Evolutionary conservation across 1,140 invertebrate genomes (phyloP).

Genomic region (Oreohelix idahoensis): DNA sequence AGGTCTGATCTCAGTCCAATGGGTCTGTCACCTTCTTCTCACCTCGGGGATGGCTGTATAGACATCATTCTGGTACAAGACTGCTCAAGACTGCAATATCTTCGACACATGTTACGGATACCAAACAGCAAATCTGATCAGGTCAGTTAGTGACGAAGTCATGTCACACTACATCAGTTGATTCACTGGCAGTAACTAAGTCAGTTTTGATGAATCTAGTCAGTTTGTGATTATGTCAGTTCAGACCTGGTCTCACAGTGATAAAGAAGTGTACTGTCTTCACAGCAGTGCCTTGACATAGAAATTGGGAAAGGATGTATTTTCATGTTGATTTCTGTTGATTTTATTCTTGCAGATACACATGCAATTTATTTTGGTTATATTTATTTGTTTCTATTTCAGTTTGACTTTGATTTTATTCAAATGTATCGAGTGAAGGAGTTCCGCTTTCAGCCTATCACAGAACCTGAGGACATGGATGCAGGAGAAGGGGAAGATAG

Average conservation of each 20-base stretch:
- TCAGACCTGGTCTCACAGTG: too few species aligned
- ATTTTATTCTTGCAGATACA: too few species aligned
- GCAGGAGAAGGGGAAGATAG: constrained; percentile 41
- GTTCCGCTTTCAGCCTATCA: constrained; percentile 80
- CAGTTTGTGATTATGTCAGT: too few species aligned
- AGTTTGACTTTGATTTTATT: constrained; percentile 85
- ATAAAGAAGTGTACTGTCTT: too few species aligned
- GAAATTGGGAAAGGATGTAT: too few species aligned
- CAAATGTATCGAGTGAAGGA: constrained; percentile 83
- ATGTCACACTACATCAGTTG: too few species aligned
- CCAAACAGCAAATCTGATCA: constrained; percentile 59
- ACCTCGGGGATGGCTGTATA: constrained; percentile 86
- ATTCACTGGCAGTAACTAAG: too few species aligned
- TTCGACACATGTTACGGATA: constrained; percentile 76
- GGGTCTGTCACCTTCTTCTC: constrained; percentile 83
- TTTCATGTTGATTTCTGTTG: too few species aligned
- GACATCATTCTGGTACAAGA: constrained; percentile 85
- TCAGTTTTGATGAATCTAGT: too few species aligned
- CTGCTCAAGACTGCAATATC: constrained; percentile 83
- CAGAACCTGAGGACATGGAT: constrained; percentile 47
- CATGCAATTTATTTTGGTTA: too few species aligned
- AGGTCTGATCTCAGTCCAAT: constrained; percentile 82
- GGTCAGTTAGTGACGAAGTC: constrained; percentile 48
- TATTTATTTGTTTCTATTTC: constrained; percentile 59
- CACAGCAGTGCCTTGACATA: too few species aligned